phyloP scores from a whole-genome alignment of 2,797 vertebrate species.

The Falco concolor region DNA sequence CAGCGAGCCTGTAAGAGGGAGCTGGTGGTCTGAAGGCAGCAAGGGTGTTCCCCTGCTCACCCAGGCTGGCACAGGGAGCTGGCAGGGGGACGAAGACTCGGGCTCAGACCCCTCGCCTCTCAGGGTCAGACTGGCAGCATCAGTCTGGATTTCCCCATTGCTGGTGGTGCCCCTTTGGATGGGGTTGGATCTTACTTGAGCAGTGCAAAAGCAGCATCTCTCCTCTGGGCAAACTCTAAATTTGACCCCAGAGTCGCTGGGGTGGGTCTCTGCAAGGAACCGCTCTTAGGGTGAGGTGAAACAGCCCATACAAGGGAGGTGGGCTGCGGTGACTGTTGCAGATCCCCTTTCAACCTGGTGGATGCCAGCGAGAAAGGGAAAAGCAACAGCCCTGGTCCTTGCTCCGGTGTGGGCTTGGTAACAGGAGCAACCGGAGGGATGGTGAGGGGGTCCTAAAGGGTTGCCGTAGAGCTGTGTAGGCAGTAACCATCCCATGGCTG shows the following conservation, averaged over 20 bases:
- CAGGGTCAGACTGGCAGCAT: not conserved
- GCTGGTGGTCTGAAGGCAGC: not conserved
- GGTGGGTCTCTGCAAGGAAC: not conserved
- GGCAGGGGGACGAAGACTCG: accelerated
- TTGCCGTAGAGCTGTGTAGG: not conserved
- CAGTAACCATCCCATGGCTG: not conserved
- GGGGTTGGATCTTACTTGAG: not conserved
- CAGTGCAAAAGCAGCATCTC: not conserved
- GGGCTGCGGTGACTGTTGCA: not conserved
- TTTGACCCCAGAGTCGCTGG: accelerated
- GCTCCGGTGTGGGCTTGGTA: accelerated
- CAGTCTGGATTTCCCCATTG: accelerated
- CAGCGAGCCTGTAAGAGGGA: not conserved
- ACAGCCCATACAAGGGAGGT: accelerated
- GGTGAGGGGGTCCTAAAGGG: not conserved
- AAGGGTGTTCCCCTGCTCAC: not conserved
- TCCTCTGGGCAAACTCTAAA: accelerated
- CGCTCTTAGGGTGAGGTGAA: accelerated
- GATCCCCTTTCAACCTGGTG: not conserved
- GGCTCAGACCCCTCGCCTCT: not conserved
- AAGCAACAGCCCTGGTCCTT: not conserved
- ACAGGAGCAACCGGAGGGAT: not conserved
- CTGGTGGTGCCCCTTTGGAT: not conserved
- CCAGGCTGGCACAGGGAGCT: not conserved
- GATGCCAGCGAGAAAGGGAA: not conserved